Percentiles rank a stretch among this genome's conserved stretches.
Conservation (phyloP, 2,797 vertebrate species). For the Bovichtus variegatus region DNA sequence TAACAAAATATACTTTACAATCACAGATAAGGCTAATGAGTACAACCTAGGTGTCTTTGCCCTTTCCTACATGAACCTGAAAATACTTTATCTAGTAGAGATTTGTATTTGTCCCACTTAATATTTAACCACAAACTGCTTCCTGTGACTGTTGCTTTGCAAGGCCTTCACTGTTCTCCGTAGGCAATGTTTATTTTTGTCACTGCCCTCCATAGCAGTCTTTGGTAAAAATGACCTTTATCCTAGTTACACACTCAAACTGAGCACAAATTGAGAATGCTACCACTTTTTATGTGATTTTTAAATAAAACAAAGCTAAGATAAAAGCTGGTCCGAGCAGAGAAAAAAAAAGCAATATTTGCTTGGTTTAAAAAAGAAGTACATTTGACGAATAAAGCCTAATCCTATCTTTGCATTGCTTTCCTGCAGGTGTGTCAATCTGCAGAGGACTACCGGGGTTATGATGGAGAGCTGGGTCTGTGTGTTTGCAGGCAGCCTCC, state of each 20-base stretch:
- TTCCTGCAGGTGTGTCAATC: constrained; percentile 87
- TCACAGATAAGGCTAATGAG: constrained; percentile 36
- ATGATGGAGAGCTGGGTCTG: constrained; percentile 88
- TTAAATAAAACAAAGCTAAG: neutral
- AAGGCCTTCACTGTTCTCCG: constrained; percentile 9
- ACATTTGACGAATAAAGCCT: neutral
- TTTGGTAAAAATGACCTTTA: constrained; percentile 41
- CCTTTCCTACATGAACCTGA: constrained; percentile 59
- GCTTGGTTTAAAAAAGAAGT: neutral
- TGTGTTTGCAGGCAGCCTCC: constrained; percentile 85
- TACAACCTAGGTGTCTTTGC: constrained; percentile 64
- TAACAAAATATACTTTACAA: constrained; percentile 39
- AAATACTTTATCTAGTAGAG: constrained; percentile 38
- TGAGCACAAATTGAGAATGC: neutral
- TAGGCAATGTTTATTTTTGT: constrained; percentile 41
- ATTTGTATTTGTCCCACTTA: constrained; percentile 47
- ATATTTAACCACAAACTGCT: constrained; percentile 58
- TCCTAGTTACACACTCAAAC: constrained; percentile 36
- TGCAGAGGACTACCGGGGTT: constrained; percentile 85
- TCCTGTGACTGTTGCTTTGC: constrained; percentile 13
- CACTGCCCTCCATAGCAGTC: constrained; percentile 2
- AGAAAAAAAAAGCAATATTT: neutral
- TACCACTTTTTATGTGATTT: neutral
- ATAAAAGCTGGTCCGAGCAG: neutral
- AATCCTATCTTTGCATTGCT: neutral